A percentile compares a stretch with the other conserved stretches of the same genome.
Evolutionary conservation across 2,797 vertebrate genomes (phyloP).

Genomic region (Scomberomorus guttatus): DNA sequence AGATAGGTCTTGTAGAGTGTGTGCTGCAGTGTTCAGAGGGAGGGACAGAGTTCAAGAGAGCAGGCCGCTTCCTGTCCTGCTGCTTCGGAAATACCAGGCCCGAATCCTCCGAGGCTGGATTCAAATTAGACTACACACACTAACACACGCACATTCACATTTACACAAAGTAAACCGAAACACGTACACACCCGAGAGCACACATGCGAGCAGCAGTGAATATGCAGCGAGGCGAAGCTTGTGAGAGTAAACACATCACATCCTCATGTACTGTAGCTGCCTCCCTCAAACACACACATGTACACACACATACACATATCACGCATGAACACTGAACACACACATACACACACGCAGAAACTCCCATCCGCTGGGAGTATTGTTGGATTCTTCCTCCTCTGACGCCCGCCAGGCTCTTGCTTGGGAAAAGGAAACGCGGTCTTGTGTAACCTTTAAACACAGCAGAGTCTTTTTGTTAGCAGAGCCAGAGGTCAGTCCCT

Average conservation of each 20-base stretch:
- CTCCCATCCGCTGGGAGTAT: conserved; percentile 70
- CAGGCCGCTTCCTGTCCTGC: conserved; percentile 62
- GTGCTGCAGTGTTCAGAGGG: background rate
- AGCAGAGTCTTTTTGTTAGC: conserved; percentile 26
- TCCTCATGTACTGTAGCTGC: conserved; percentile 25
- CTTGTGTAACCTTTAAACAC: conserved; percentile 56
- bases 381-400: conserved; percentile 73
- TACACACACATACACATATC: conserved; percentile 5
- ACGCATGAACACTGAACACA: conserved; percentile 6
- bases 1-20: background rate
- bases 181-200: conserved; percentile 41
- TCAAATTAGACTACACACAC: conserved; percentile 10
- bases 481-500: conserved; percentile 51
- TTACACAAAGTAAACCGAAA: conserved; percentile 21
- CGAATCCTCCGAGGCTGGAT: conserved; percentile 40
- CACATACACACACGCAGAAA: conserved; percentile 22
- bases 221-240: conserved; percentile 11
- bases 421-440: conserved; percentile 69
- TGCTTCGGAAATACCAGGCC: conserved; percentile 74
- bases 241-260: conserved; percentile 47
- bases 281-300: conserved; percentile 20
- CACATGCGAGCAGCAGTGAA: conserved; percentile 28
- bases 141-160: conserved; percentile 12
- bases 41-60: conserved; percentile 34
- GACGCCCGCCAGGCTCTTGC: conserved; percentile 60